Conservation (phyloP, 2,888 invertebrate species). For the Patella ulyssiponensis region DNA sequence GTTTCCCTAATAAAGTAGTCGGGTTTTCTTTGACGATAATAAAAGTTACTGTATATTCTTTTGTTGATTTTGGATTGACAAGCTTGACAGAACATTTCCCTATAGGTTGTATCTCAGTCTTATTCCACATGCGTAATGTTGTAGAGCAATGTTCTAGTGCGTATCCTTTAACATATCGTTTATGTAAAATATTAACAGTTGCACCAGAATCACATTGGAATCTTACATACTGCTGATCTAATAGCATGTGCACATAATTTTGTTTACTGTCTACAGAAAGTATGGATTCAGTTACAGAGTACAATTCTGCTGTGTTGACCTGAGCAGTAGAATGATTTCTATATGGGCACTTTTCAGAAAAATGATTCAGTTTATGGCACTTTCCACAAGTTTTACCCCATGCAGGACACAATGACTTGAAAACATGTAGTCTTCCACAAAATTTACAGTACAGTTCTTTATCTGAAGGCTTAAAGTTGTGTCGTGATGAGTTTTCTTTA, state of each 20-base stretch:
- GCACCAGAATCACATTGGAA: not conserved
- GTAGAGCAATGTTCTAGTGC: not conserved
- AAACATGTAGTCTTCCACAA: constrained; percentile 37
- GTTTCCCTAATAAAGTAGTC: not conserved
- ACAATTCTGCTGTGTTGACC: too few species aligned
- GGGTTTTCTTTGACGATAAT: not conserved
- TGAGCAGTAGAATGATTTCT: not conserved
- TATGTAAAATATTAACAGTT: constrained; percentile 1
- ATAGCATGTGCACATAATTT: too few species aligned
- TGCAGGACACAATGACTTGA: constrained; percentile 39
- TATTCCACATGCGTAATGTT: constrained; percentile 1
- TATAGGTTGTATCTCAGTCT: constrained; percentile 1
- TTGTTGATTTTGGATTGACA: not conserved
- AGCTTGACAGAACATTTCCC: not conserved
- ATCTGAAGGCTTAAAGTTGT: not conserved
- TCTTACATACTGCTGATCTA: constrained; percentile 3
- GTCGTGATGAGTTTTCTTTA: too few species aligned
- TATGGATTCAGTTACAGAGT: too few species aligned
- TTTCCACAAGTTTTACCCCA: constrained; percentile 37
- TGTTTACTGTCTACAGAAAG: too few species aligned
- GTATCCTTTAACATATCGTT: not conserved
- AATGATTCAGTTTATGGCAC: constrained; percentile 41
- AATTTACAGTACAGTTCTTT: constrained; percentile 31
- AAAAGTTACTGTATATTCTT: not conserved
- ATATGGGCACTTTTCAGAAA: constrained; percentile 23